Base-by-base conservation (phyloP, 2,888 invertebrate genomes). In the Epistrophe eligans region DNA sequence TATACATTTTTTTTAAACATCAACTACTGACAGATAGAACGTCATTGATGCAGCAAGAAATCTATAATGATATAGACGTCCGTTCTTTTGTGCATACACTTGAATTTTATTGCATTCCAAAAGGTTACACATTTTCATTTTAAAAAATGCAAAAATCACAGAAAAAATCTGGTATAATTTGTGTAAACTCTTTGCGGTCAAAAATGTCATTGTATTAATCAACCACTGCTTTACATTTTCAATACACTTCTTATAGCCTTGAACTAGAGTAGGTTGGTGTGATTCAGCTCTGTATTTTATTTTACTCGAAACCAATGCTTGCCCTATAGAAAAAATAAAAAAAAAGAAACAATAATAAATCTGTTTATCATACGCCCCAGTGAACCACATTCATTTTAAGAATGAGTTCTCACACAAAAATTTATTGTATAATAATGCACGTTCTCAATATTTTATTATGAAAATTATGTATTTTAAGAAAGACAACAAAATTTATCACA, bases 281-380 rank as follows among this genome's bases (percentile, higher is more conserved):
- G 8, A 8, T 45, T 8, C n/a, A 45, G n/a, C n/a, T n/a, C n/a
- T 45, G 7, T 8, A n/a, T n/a, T n/a, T n/a, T 45, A 19, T 11
- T 50, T 19, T 19, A 19, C 4, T 0, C 19, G 5, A 19, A 50
- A 5, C 50, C 19, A 11, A 19, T 50, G 2, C 17, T 11, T 19
- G 5, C 19, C 5, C 19, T 0, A 13, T 40, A 4, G 11, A 58
- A 1, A 2, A 58, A 58, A 10, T 40, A 15, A 32, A 13, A 13
- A 10, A 5, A 11, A 10, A 1, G 0, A 4, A 9, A 19, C 8
- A 35, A 70, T 40, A 43, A 13, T 1, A 70, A 40, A 55, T 4
- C 24, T n/a, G 6, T 40, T 55, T n/a, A 6, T 40, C 70, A 70
- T 70, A 55, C 70, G 52, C 70, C 67, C 17, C 19, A 67, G 50